Evolutionary conservation across 2,113 vertebrate species (phyloP), one percentile per base, ranked within the genome.

Genomic region (Rhodinocichla rosea): DNA sequence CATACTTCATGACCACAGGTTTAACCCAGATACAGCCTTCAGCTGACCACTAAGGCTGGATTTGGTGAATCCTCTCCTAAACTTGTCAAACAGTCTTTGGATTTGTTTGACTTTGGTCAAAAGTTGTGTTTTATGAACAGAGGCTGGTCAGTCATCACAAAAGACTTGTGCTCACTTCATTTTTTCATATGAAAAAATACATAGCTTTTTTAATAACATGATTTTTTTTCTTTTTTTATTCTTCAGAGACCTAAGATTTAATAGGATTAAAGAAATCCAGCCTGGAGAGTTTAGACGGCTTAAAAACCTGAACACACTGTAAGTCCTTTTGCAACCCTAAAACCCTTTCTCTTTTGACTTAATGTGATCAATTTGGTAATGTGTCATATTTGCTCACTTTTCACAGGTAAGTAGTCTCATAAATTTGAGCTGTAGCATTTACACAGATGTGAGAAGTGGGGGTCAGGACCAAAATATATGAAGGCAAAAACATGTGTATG

Each of bases 221-320:
- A 9, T 65, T 83, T 59, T 10, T 45, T 23, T 90, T 68, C 8
- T 35, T 71, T 70, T 70, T 45, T 22, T 47, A 22, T 86, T 84
- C 60, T n/a, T 19, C 98, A 99, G 99, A 97, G 99, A 99, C 88
- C 97, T 99, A 89, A 99, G 99, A 90, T 99, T 99, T 95, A 99
- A 99, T 97, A 99, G 99, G 97, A 99, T 99, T 97, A 98, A 99
- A 96, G 99, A 99, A 97, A 98, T 99, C 93, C 99, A 98, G 42
- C 98, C 98, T 6, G 99, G 98, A 83, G 98, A 99, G 56, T 99
- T 99, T 97, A 98, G 95, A 94, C 97, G 98, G 68, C 98, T 99
- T 92, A 99, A 98, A 94, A 99, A 99, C 97, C 97, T 99, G 96
- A 99, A 99, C 95, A 99, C 99, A 11, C 97, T 99, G 99, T 99